Percentiles rank a stretch among this genome's conserved stretches.
Evolutionary conservation across 2,113 vertebrate species (phyloP).

Genomic region (Panthera tigris): DNA sequence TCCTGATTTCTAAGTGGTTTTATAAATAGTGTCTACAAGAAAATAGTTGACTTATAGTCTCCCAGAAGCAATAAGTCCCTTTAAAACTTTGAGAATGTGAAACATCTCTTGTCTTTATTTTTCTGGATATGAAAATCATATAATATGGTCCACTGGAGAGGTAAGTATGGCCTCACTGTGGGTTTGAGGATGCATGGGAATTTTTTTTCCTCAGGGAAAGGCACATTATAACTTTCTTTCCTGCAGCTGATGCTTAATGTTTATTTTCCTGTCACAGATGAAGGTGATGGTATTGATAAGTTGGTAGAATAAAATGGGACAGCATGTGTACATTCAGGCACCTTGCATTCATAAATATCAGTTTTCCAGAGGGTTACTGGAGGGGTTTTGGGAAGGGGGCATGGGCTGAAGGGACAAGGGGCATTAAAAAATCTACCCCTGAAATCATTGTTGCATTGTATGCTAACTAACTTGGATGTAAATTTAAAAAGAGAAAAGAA

Average conservation of each 20-base stretch:
- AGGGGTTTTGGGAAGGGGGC: too few species aligned
- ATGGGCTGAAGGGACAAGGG: too few species aligned
- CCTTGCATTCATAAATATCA: neutral
- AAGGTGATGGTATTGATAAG: neutral
- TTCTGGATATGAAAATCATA: neutral
- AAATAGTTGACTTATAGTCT: neutral
- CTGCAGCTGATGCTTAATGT: neutral
- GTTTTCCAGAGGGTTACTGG: too few species aligned
- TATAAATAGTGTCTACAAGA: neutral
- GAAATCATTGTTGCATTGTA: too few species aligned
- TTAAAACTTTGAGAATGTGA: neutral
- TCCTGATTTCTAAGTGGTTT: neutral
- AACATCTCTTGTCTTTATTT: neutral
- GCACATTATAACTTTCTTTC: neutral
- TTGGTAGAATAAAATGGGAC: neutral
- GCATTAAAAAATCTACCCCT: too few species aligned
- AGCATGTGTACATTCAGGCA: neutral
- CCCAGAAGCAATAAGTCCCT: neutral
- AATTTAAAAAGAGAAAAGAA: too few species aligned
- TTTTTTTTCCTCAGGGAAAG: slow-evolving; percentile 8
- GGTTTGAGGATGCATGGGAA: neutral
- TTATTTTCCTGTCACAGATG: neutral
- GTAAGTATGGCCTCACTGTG: neutral
- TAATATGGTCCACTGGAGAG: neutral
- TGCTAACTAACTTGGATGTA: too few species aligned